Base-by-base conservation (phyloP, 1,140 invertebrate genomes). In the Pectinophora gossypiella region DNA sequence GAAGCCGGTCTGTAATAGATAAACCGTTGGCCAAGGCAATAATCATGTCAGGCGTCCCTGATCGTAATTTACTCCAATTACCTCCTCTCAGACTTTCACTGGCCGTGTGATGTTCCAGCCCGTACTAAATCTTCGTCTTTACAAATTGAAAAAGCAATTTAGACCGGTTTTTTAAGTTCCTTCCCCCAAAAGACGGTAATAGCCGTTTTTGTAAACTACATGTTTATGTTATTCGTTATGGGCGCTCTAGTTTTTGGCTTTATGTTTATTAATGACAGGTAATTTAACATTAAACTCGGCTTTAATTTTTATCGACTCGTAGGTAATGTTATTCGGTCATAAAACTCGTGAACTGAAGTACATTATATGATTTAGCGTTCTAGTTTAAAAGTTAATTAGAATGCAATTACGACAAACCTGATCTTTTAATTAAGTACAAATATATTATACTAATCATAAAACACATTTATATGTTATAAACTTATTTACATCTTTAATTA, bases 51-150 rank as follows among this genome's bases (percentile, higher is more conserved):
- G 45, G 43, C 23, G 56, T 50, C 52, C 47, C 52, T 35, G 51
- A 55, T 47, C n/a, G 58, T 61, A 61, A 61, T 64, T 64, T 61
- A 55, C 54, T 55, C 35, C 56, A 62, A 66, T 66, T 62, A 62
- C 44, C 22, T 57, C 36, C n/a, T 18, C 45, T 40, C 22, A 21
- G 43, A 56, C 61, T 64, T 64, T 64, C 57, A 64, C 61, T 61
- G 36, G 36, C 15, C 36, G 16, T 40, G 13, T 32, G 27, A 32
- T 32, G 27, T 32, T 15, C 36, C 10, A 40, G 36, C n/a, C 36
- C 10, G n/a, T 18, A 12, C 7, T 18, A 53, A 61, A 53, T 61
- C 54, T 54, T 23, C 53, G 16, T 40, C 23, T 48, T 48, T 51
- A 60, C 52, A 48, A 55, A 55, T 55, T 51, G 38, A 59, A 54